Conservation (phyloP, 2,797 vertebrate species). For the Anguilla pacifica region DNA sequence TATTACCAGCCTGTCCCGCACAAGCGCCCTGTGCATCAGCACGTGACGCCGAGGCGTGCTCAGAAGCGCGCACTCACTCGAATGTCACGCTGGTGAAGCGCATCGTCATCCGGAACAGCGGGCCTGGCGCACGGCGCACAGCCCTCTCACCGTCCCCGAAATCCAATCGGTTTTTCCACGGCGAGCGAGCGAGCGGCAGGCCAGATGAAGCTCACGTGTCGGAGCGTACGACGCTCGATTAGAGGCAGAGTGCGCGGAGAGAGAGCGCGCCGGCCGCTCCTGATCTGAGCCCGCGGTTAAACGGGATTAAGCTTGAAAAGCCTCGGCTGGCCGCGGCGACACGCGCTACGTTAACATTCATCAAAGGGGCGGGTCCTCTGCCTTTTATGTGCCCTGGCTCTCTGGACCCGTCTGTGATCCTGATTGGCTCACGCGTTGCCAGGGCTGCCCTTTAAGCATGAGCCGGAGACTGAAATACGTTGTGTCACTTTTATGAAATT, state of each 20-base stretch:
- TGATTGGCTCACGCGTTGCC: constrained; percentile 6
- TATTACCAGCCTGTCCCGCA: background rate
- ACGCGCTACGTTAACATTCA: background rate
- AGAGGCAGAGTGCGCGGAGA: background rate
- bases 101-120: background rate
- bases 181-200: background rate
- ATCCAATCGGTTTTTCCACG: background rate
- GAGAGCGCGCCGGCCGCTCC: background rate
- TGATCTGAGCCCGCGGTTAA: background rate
- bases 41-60: background rate
- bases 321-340: background rate
- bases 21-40: background rate
- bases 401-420: background rate
- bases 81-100: background rate
- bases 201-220: background rate
- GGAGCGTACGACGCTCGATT: background rate
- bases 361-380: background rate
- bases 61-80: background rate
- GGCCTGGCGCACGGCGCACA: background rate
- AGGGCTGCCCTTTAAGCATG: background rate
- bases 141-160: background rate
- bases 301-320: background rate
- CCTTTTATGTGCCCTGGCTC: background rate
- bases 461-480: background rate
- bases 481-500: background rate